A percentile compares a stretch with the other conserved stretches of the same genome.
phyloP scores from a whole-genome alignment of 2,888 invertebrate species.

The Chouioia cunea region DNA sequence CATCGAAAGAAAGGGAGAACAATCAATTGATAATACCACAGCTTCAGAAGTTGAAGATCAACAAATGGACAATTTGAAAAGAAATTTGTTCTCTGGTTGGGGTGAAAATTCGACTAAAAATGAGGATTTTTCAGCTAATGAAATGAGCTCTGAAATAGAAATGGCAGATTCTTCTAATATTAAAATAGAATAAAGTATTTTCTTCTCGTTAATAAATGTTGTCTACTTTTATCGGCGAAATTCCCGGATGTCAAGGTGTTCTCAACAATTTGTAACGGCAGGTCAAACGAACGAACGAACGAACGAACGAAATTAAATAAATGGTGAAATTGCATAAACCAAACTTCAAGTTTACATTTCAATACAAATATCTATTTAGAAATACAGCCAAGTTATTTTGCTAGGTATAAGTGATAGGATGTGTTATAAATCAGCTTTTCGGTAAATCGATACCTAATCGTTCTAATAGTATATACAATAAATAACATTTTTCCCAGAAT shows the following conservation, averaged over 20 bases:
- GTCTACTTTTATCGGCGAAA: no score
- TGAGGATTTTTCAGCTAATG: conserved; percentile 63
- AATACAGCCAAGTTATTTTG: no score
- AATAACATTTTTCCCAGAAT: conserved; percentile 15
- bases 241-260: no score
- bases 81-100: conserved; percentile 65
- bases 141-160: conserved; percentile 67
- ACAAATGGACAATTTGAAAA: conserved; percentile 63
- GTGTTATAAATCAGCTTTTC: no score
- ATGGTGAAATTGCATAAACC: no score
- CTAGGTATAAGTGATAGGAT: no score
- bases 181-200: conserved; percentile 58
- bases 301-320: no score
- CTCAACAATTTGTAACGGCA: no score
- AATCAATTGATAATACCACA: conserved; percentile 52
- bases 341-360: no score
- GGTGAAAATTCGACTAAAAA: conserved; percentile 62
- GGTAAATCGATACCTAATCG: neutral
- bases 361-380: no score
- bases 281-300: no score
- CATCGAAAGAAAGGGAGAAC: conserved; percentile 46
- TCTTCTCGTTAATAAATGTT: no score
- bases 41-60: conserved; percentile 55
- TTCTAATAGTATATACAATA: neutral
- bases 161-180: conserved; percentile 68